Percentiles rank a stretch among this genome's conserved stretches.
Evolutionary conservation across 2,888 invertebrate genomes (phyloP).

Genomic region (Mongoloraphidia duomilia): DNA sequence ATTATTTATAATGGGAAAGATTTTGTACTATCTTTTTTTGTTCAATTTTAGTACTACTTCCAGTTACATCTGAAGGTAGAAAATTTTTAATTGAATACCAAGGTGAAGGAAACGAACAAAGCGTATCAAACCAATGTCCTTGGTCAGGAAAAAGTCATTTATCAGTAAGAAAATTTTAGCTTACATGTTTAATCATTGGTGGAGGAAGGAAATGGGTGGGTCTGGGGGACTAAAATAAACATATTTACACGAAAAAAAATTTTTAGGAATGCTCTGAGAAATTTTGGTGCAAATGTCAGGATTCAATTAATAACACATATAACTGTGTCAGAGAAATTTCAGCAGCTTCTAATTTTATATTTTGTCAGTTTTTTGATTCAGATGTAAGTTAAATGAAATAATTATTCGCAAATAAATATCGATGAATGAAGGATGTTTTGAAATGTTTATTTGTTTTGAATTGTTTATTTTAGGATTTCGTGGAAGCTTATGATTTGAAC

Average conservation of each 20-base stretch:
- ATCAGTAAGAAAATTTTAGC: constrained; percentile 36
- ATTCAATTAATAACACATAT: constrained; percentile 71
- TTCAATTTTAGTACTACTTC: background rate
- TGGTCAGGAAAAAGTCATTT: constrained; percentile 43
- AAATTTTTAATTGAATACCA: constrained; percentile 66
- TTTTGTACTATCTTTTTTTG: background rate
- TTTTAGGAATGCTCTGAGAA: constrained; percentile 48
- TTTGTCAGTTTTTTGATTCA: constrained; percentile 37
- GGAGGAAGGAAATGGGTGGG: background rate
- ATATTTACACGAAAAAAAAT: constrained; percentile 7
- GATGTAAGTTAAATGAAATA: constrained; percentile 24
- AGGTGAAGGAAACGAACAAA: constrained; percentile 52
- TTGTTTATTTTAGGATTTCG: constrained; percentile 40
- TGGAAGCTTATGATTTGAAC: constrained; percentile 62
- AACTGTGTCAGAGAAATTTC: constrained; percentile 57
- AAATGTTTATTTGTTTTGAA: constrained; percentile 7
- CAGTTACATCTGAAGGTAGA: constrained; percentile 24
- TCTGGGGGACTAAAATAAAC: too few species aligned
- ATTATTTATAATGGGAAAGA: constrained; percentile 17
- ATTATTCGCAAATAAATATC: background rate
- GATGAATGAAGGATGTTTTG: background rate
- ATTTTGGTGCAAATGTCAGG: constrained; percentile 73
- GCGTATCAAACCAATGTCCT: constrained; percentile 48
- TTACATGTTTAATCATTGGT: background rate
- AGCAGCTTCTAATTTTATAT: constrained; percentile 37